Evolutionary conservation across 1,140 invertebrate genomes (phyloP), one percentile per base, ranked within the genome.

Genomic region (Physella acuta): DNA sequence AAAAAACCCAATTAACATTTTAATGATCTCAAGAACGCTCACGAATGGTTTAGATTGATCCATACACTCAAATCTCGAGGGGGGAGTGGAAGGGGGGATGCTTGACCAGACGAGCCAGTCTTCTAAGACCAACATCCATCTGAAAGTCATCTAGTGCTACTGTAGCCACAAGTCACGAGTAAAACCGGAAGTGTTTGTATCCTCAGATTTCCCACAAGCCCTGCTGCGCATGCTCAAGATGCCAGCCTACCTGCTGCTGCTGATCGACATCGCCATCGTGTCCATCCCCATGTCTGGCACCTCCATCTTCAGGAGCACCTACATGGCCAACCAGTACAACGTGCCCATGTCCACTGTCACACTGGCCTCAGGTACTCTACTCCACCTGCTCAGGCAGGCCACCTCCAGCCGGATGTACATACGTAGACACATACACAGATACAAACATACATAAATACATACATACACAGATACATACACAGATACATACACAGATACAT

Each of bases 241-340:
- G 11, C 62, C 62, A 30, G 51, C 26, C 16, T 64, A 37, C 30
- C 17, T 64, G 4, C 39, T 64, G 34, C 28, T 64, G 11, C 39
- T 64, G 1, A 1, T 49, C 16, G 33, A 64, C 30, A 33, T 64
- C 1, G 31, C 24, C 30, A 52, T 64, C n/a, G 62, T 64, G 1
- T 64, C 62, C 34, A 36, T 64, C 2, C 62, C 62, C 3, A 4
- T 52, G 3, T 52, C 62, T 1, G 62, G 62, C 8, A 31, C n/a
- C 24, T 31, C 4, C 8, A 3, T 64, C 2, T 64, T 64, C 30
- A 5, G 62, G 1, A 64, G 30, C 28, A 11, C 51, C 1, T 64
- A 64, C 28, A 26, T 53, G 1, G 28, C 62, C 17, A 64, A 64
- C 33, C 31, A 64, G 44, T 64, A 52, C 62, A 64, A 64, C 30